phyloP scores from a whole-genome alignment of 2,797 vertebrate genomes.

The Rhabdophis nuchalis region DNA sequence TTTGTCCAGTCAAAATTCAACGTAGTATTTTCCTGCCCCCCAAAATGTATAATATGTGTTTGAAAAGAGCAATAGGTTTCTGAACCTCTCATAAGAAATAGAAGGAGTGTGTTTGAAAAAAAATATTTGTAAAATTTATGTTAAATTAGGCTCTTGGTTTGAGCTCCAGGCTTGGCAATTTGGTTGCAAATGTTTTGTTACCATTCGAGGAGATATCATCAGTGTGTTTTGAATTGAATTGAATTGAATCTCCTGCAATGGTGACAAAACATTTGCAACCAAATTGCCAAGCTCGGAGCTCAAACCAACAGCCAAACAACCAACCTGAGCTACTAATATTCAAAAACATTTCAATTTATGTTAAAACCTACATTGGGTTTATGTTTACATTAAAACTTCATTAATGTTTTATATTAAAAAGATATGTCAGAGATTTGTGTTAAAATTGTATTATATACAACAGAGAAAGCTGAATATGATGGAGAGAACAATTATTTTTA shows the following conservation, averaged over 20 bases:
- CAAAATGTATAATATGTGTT: background rate
- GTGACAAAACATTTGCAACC: too few species aligned
- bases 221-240: too few species aligned
- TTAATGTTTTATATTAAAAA: background rate
- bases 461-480: background rate
- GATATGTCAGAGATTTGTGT: background rate
- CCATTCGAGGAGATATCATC: too few species aligned
- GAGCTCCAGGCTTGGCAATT: too few species aligned
- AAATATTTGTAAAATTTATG: background rate
- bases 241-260: too few species aligned
- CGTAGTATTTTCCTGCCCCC: background rate
- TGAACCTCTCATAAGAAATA: background rate
- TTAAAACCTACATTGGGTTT: background rate
- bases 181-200: too few species aligned
- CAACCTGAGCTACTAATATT: too few species aligned
- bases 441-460: background rate
- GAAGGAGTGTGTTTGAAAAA: background rate
- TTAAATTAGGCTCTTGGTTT: too few species aligned
- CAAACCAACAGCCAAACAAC: too few species aligned
- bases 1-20: background rate
- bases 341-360: background rate
- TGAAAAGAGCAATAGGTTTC: background rate
- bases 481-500: background rate
- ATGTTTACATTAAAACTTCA: background rate
- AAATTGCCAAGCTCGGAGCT: too few species aligned